These are phyloP conservation scores for Drosophila setifemur DNA, from an alignment of 1,140 invertebrate genomes.

Conservation along the genomic window DNA sequence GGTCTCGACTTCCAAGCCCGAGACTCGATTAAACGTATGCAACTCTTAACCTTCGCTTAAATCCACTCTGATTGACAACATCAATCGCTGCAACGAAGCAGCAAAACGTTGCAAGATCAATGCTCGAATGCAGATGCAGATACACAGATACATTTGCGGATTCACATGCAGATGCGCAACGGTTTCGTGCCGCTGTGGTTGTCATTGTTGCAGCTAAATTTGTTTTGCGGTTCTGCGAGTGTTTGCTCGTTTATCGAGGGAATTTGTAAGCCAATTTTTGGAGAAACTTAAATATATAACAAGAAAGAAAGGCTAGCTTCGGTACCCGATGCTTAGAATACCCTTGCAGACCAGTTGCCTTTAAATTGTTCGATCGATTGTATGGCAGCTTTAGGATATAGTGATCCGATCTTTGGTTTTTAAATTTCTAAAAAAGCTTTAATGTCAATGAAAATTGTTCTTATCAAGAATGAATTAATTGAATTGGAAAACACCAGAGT, in stretches of 20 bases:
- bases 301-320: too few relatives aligned
- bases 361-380: too few relatives aligned
- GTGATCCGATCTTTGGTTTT: too few relatives aligned
- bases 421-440: too few relatives aligned
- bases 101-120: conserved; percentile 44
- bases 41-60: conserved; percentile 78
- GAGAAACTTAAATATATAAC: too few relatives aligned
- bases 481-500: too few relatives aligned
- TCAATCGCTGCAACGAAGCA: conserved; percentile 53
- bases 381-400: too few relatives aligned
- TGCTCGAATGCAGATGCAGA: neutral
- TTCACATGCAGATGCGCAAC: conserved; percentile 16
- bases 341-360: too few relatives aligned
- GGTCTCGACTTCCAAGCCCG: conserved; percentile 11
- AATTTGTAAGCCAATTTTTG: neutral
- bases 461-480: too few relatives aligned
- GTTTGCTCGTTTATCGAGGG: conserved; percentile 4
- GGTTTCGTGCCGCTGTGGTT: conserved; percentile 22
- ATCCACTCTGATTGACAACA: conserved; percentile 77
- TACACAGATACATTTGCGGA: conserved; percentile 16
- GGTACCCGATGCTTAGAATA: too few relatives aligned
- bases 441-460: too few relatives aligned
- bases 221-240: conserved; percentile 36
- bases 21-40: conserved; percentile 73
- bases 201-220: conserved; percentile 42